These are phyloP conservation scores for Archaeoteleia sp. DNA, from an alignment of 2,888 invertebrate species.

Conservation along the genomic window DNA sequence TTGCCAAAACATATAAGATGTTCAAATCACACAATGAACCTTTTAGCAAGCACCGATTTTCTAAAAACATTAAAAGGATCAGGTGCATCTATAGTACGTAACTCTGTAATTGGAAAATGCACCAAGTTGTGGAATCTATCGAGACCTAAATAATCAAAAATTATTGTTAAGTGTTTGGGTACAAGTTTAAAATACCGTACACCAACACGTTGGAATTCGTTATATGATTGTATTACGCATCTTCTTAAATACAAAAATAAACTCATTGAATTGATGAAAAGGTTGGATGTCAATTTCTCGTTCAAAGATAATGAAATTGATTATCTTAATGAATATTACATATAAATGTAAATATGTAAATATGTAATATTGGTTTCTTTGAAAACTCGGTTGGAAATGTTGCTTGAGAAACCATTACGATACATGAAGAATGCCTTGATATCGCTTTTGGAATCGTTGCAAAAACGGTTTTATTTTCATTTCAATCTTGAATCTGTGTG, in stretches of 20 bases:
- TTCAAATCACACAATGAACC: constrained; percentile 10
- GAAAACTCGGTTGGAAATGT: constrained; percentile 6
- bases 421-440: neutral
- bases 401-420: neutral
- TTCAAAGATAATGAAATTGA: constrained; percentile 11
- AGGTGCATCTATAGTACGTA: no score
- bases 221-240: constrained; percentile 6
- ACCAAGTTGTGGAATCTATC: constrained; percentile 21
- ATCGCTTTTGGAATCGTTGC: neutral
- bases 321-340: constrained; percentile 3
- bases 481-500: constrained; percentile 1
- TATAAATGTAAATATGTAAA: no score
- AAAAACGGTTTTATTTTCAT: constrained; percentile 4
- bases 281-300: neutral
- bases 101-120: constrained; percentile 14
- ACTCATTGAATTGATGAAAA: constrained; percentile 3
- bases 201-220: constrained; percentile 17
- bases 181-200: constrained; percentile 6
- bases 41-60: constrained; percentile 15
- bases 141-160: constrained; percentile 18
- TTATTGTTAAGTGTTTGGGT: constrained; percentile 11
- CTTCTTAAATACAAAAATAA: constrained; percentile 11
- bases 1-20: constrained; percentile 25
- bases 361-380: constrained; percentile 9
- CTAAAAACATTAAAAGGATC: constrained; percentile 11